A percentile compares a stretch with the other conserved stretches of the same genome.
Evolutionary conservation across 2,888 invertebrate species (phyloP).

Genomic region (Lottia scabra): DNA sequence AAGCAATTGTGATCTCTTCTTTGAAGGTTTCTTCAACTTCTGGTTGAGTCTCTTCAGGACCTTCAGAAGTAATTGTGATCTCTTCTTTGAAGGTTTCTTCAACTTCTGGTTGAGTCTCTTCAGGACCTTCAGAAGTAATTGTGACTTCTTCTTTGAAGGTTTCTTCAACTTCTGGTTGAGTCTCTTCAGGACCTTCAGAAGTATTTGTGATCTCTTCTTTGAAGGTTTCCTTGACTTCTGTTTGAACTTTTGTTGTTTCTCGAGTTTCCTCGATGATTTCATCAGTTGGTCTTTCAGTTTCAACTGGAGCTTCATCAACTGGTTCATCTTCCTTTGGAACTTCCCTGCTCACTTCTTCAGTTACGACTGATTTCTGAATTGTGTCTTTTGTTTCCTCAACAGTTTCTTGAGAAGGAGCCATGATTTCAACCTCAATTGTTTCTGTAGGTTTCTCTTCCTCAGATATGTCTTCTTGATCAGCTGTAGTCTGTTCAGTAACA

Average conservation of each 20-base stretch:
- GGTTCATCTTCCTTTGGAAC: conserved; percentile 22
- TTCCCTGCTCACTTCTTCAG: conserved; percentile 20
- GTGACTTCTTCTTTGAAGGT: neutral
- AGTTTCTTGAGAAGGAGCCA: too few species aligned
- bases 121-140: neutral
- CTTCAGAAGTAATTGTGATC: neutral
- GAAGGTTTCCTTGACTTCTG: neutral
- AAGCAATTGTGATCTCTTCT: neutral
- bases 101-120: neutral
- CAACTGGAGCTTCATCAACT: too few species aligned
- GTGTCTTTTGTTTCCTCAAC: neutral
- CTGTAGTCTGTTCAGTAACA: neutral
- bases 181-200: neutral
- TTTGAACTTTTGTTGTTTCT: too few species aligned
- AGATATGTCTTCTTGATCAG: neutral
- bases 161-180: neutral
- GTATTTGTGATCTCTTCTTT: neutral
- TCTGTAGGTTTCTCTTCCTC: neutral
- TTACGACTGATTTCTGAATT: neutral
- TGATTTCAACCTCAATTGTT: neutral
- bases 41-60: neutral
- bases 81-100: neutral
- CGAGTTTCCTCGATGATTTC: too few species aligned
- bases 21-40: neutral
- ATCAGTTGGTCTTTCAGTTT: too few species aligned